Evolutionary conservation across 1,140 invertebrate species (phyloP).

Genomic region (Caenorhabditis remanei): DNA sequence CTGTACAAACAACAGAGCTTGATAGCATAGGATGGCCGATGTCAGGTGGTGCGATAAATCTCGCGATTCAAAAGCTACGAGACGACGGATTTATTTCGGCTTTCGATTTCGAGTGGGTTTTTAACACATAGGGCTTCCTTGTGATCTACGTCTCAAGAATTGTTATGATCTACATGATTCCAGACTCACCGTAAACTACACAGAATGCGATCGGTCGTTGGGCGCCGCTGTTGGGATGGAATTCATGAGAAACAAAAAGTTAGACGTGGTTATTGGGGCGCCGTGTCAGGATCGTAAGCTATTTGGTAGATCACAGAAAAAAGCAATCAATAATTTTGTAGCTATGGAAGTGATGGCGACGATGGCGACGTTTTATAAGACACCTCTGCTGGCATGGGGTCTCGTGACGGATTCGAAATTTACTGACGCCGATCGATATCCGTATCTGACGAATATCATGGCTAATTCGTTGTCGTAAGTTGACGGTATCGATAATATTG

Average conservation of each 20-base stretch:
- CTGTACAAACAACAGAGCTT: not conserved
- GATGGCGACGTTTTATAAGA: constrained; percentile 5
- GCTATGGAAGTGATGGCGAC: constrained; percentile 33
- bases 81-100: constrained; percentile 35
- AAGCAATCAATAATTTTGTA: not conserved
- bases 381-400: constrained; percentile 19
- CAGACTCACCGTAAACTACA: constrained; percentile 41
- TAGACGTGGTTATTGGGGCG: constrained; percentile 19
- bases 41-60: constrained; percentile 34
- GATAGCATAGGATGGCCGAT: constrained; percentile 38
- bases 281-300: constrained; percentile 28
- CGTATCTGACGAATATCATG: constrained; percentile 44
- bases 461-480: constrained; percentile 33
- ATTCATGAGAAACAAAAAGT: not conserved
- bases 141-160: not conserved
- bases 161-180: not conserved
- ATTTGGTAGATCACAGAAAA: not conserved
- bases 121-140: not conserved
- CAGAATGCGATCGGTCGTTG: not conserved
- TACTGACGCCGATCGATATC: constrained; percentile 17
- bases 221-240: constrained; percentile 30
- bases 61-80: constrained; percentile 42
- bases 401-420: constrained; percentile 23
- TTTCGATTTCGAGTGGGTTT: constrained; percentile 40
- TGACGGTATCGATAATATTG: too few relatives aligned